Base-by-base conservation (phyloP, 2,113 vertebrate genomes). In the Trematocara nigrifrons region DNA sequence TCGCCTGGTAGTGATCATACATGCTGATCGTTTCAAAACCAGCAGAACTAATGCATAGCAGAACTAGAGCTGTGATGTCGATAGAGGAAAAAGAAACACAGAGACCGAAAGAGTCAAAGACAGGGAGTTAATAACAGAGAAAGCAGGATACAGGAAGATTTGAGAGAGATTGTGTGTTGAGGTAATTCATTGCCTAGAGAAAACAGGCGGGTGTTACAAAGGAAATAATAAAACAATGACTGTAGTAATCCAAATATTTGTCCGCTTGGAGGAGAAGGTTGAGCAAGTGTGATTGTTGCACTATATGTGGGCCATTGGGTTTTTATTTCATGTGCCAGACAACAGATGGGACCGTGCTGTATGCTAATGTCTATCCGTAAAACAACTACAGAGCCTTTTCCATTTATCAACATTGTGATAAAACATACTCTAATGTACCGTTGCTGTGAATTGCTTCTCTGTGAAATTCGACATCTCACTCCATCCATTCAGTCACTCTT, bases 1-100 rank as follows among this genome's bases (percentile, higher is more conserved):
- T 94, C 91, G 88, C 87, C 78, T 96, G 94, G 86, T 90, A 87
- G 91, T 94, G 93, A 96, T 95, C 94, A 96, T 87, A 82, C 95
- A 94, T 83, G 83, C 90, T 86, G 92, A 94, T 94, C 83, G 82
- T 88, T 94, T 94, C 89, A 94, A 94, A 95, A 95, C 88, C 91
- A 90, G 93, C 91, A 95, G 94, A 96, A 95, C 96, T 96, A 96
- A 96, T 94, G 86, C 89, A 83, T 89, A 92, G 92, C 95, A 96
- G 94, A 89, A 51, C 81, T 5, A 76, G 66, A 82, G 90, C 87
- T 87, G 89, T 87, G 91, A 91, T 87, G 87, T 90, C 86, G 88
- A 81, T 53, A 6, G 53, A 71, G 77, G 83, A 6, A 10, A 80
- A 69, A 89, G 16, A 84, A 64, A 82, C 80, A 49, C 53, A 20